These are phyloP conservation scores for Lapara coniferarum DNA, from an alignment of 2,888 invertebrate genomes.

Conservation along the genomic window DNA sequence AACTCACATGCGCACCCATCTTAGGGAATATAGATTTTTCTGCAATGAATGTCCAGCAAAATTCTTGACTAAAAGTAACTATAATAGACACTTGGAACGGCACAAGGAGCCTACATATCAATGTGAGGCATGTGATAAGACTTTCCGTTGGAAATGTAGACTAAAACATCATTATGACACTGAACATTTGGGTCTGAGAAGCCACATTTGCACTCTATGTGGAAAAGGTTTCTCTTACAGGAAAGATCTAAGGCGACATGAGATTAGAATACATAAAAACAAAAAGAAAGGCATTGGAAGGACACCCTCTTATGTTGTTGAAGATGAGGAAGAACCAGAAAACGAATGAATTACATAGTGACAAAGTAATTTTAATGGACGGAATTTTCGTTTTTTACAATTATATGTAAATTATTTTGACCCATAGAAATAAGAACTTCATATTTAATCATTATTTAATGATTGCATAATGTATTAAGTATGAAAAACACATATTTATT, in stretches of 20 bases:
- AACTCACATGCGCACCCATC: slow-evolving; percentile 60
- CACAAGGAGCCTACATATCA: slow-evolving; percentile 60
- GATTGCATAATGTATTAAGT: too few relatives aligned
- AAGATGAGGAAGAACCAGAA: slow-evolving; percentile 34
- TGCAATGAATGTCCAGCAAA: slow-evolving; percentile 64
- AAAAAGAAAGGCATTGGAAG: slow-evolving; percentile 54
- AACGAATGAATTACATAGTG: not conserved
- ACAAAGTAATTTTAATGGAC: not conserved
- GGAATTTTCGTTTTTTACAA: not conserved
- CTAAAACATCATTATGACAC: slow-evolving; percentile 60
- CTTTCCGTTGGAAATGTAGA: slow-evolving; percentile 56
- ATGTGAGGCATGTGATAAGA: slow-evolving; percentile 61
- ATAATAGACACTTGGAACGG: slow-evolving; percentile 59
- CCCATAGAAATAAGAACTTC: not conserved
- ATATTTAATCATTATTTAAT: too few relatives aligned
- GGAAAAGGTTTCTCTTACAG: slow-evolving; percentile 66
- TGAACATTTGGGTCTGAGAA: slow-evolving; percentile 62
- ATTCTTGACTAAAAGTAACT: slow-evolving; percentile 61
- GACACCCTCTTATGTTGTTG: slow-evolving; percentile 55
- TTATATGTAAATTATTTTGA: not conserved
- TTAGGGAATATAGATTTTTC: slow-evolving; percentile 61
- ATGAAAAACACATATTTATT: not conserved
- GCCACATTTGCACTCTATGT: slow-evolving; percentile 62
- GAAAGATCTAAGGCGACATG: slow-evolving; percentile 67
- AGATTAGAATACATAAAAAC: slow-evolving; percentile 62